Percentiles rank a stretch among this genome's conserved stretches.
These are phyloP conservation scores for Drosophila robusta DNA, from an alignment of 2,888 invertebrate genomes.

Conservation along the genomic window DNA sequence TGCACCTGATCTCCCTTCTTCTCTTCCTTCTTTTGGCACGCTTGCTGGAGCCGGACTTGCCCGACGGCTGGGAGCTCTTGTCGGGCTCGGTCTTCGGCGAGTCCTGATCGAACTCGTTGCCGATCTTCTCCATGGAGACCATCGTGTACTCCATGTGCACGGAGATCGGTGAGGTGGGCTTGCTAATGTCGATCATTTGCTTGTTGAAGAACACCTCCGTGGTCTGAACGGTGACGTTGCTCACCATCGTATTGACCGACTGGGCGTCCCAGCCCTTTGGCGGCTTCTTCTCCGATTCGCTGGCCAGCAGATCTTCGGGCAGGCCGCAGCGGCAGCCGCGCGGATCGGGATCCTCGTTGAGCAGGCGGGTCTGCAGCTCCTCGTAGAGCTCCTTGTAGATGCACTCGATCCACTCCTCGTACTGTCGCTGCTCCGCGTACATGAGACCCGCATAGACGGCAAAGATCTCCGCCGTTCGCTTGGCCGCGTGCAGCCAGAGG, in stretches of 20 bases:
- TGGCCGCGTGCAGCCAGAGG: conserved; percentile 80
- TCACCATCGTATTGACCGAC: background rate
- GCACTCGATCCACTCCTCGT: conserved; percentile 65
- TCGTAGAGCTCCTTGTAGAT: conserved; percentile 66
- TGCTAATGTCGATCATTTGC: conserved; percentile 7
- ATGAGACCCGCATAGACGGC: conserved; percentile 72
- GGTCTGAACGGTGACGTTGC: conserved; percentile 1
- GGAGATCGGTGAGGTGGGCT: conserved; percentile 19
- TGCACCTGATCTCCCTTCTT: conserved; percentile 24
- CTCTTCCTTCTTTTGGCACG: conserved; percentile 8
- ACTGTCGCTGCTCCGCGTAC: conserved; percentile 62
- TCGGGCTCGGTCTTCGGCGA: too few species aligned
- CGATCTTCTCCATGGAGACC: background rate
- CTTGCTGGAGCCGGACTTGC: background rate
- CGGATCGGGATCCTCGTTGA: conserved; percentile 27
- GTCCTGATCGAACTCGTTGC: background rate
- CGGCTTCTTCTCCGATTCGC: accelerated
- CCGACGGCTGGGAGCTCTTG: background rate
- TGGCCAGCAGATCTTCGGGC: accelerated
- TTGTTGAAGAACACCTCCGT: conserved; percentile 48
- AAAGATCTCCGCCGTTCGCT: conserved; percentile 71
- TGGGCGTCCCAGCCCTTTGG: background rate
- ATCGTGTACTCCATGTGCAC: background rate
- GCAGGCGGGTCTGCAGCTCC: conserved; percentile 51
- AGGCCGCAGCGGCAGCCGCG: conserved; percentile 31